Evolutionary conservation across 2,113 vertebrate species (phyloP).

Genomic region (Rhynchopsitta pachyrhyncha): DNA sequence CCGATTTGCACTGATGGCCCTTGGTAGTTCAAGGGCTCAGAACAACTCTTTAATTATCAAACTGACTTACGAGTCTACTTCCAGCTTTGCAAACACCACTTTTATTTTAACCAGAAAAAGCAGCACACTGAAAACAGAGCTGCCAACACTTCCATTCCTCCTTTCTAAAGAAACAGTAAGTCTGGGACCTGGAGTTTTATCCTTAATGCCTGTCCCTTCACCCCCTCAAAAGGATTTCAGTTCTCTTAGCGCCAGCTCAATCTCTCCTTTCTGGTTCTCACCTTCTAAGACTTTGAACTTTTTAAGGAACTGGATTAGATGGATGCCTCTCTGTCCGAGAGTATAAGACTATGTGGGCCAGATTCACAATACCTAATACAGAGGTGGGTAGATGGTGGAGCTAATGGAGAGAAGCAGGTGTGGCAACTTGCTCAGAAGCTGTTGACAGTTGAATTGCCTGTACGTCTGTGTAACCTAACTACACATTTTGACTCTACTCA

Average conservation of each 20-base stretch:
- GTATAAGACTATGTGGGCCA: background rate
- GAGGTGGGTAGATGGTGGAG: background rate
- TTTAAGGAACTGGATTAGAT: background rate
- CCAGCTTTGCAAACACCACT: background rate
- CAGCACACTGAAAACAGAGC: background rate
- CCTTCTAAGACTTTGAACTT: background rate
- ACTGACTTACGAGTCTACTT: background rate
- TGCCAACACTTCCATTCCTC: background rate
- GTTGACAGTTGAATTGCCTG: background rate
- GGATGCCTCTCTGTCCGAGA: background rate
- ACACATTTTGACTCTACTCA: background rate
- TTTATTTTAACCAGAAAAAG: background rate
- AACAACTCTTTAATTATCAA: slow-evolving; percentile 7
- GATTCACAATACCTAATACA: background rate
- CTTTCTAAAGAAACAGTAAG: background rate
- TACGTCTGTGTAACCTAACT: background rate
- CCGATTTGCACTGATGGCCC: background rate
- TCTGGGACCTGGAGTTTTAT: background rate
- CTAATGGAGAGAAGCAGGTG: background rate
- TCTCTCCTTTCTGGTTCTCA: background rate
- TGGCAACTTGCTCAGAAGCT: background rate
- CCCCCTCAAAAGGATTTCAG: background rate
- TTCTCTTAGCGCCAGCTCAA: background rate
- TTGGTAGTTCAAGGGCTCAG: background rate
- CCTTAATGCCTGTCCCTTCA: background rate